Base-by-base conservation (phyloP, 2,888 invertebrate genomes). In the Mythimna ferrago region DNA sequence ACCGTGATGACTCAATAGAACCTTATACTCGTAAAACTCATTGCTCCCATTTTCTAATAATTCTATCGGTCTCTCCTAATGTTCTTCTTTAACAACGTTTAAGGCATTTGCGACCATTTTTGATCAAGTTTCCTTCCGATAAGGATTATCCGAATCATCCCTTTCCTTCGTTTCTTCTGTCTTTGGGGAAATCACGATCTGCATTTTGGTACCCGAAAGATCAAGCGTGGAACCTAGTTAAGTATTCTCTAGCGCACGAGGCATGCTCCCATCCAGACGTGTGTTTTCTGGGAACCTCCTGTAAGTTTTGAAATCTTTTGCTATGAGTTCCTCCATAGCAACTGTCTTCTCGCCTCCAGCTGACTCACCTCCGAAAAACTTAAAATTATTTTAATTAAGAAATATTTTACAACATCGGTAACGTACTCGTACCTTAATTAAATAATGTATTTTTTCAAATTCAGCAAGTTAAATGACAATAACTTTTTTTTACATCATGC, bases 211-310 rank as follows among this genome's bases (percentile, higher is more conserved):
- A 89, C 0, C 92, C 93, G 14, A 94, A 92, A 0, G 94, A 94
- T 16, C 94, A 76, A 0, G 94, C 94, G 72, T 95, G 95, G 72
- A 93, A 92, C 60, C 88, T 89, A 0, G 94, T 94, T 19, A 94
- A 78, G 2, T 78, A 81, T 38, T 89, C 81, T 93, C 4, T 91
- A 44, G 11, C 41, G 16, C 16, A 48, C 48, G 48, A 48, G 6
- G 16, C 6, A 5, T 48, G 91, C 6, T 91, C 88, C 87, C 90
- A 90, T 1, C 26, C 26, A 26, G 26, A 26, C 26, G 26, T 26
- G 26, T 26, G 26, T 26, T 26, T 26, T 26, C 26, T 1, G 26
- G 26, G 91, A 76, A 44, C 44, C 44, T 86, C 48, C 86, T 86
- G 64, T 81, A 90, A 9, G 81, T 80, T 4, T 41, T 61, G 54